Evolutionary conservation across 2,888 invertebrate genomes (phyloP).

Genomic region (Resseliella maxima): DNA sequence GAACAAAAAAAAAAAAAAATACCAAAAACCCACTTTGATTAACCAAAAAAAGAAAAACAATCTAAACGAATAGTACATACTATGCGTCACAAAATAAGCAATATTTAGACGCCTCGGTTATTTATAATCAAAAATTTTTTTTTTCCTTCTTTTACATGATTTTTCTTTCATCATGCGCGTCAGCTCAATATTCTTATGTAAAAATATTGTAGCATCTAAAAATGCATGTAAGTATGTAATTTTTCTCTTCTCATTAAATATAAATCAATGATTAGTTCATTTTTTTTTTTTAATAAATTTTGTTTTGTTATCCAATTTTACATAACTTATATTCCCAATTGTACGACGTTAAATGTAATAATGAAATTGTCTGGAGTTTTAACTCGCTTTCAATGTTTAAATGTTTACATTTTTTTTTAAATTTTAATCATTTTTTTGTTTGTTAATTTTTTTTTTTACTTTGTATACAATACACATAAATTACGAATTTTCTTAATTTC

Average conservation of each 20-base stretch:
- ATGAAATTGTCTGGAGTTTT: background rate
- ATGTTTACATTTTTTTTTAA: background rate
- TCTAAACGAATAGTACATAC: conserved; percentile 23
- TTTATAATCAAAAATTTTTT: background rate
- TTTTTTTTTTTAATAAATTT: background rate
- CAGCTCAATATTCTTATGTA: conserved; percentile 4
- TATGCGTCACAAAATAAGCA: background rate
- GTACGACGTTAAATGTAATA: conserved; percentile 14
- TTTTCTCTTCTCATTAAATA: background rate
- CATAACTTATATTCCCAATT: conserved; percentile 37
- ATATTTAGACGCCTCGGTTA: background rate
- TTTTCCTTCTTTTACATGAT: background rate
- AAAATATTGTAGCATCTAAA: conserved; percentile 12
- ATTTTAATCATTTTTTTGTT: background rate
- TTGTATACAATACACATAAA: conserved; percentile 28
- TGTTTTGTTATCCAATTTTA: background rate
- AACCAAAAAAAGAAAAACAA: conserved; percentile 39
- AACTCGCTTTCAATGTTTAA: background rate
- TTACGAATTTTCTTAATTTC: background rate
- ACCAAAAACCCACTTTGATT: conserved; percentile 53
- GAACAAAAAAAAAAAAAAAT: conserved; percentile 35
- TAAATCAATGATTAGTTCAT: background rate
- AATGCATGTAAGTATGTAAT: conserved; percentile 1
- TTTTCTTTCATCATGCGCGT: conserved; percentile 17
- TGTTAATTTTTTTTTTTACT: background rate